These are phyloP conservation scores for Panzeria rudis DNA, from an alignment of 2,888 invertebrate species.

Conservation along the genomic window DNA sequence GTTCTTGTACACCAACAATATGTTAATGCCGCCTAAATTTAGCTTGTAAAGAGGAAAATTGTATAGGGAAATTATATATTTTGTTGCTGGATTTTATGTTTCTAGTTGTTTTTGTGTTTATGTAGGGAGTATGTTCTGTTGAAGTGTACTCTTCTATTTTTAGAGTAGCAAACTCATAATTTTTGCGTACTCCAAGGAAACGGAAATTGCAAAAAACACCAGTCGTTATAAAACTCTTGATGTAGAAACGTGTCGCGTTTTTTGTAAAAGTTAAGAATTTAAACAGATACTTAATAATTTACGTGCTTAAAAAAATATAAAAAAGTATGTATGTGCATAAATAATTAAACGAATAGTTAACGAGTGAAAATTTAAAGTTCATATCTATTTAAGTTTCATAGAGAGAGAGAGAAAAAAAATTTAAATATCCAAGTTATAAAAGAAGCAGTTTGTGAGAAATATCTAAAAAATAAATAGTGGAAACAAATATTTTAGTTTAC, in stretches of 20 bases:
- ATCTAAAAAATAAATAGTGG: not conserved
- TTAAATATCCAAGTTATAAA: too few species aligned
- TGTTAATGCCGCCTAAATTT: conserved; percentile 70
- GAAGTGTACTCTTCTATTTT: conserved; percentile 61
- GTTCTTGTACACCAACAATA: conserved; percentile 44
- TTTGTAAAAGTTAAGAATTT: conserved; percentile 52
- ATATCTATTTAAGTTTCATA: not conserved
- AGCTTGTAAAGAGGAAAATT: conserved; percentile 53
- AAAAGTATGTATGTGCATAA: not conserved
- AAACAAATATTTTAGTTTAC: not conserved
- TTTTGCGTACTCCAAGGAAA: conserved; percentile 76
- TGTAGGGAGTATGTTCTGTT: conserved; percentile 60
- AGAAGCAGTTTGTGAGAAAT: not conserved
- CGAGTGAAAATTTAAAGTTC: conserved; percentile 3
- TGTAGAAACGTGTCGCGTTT: conserved; percentile 82
- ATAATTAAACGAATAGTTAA: conserved; percentile 11
- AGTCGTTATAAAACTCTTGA: conserved; percentile 83
- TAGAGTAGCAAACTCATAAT: conserved; percentile 68
- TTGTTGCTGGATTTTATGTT: conserved; percentile 28
- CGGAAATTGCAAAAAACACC: conserved; percentile 79
- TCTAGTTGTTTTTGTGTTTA: conserved; percentile 11
- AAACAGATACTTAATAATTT: conserved; percentile 39
- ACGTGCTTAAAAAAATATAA: conserved; percentile 46
- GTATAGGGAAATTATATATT: conserved; percentile 41
- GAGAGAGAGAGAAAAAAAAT: not conserved